Evolutionary conservation across 2,888 invertebrate species (phyloP).

Genomic region (Megastigmus dorsalis): DNA sequence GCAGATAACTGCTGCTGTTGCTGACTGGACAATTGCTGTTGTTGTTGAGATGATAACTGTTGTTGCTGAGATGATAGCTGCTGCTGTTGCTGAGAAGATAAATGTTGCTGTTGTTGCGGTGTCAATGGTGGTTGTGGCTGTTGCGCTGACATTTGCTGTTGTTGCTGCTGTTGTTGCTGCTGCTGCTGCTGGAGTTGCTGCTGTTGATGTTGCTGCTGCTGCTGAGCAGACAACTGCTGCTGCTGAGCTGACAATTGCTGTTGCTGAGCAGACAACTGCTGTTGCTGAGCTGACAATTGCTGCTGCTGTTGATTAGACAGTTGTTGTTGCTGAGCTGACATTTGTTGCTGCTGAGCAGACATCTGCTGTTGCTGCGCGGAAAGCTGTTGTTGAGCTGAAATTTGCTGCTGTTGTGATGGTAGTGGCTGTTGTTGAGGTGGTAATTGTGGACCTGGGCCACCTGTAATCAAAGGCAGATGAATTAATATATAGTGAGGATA

Average conservation of each 20-base stretch:
- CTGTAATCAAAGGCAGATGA: too few species aligned
- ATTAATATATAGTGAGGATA: too few species aligned
- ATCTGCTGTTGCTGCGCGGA: slow-evolving; percentile 34
- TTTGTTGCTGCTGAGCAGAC: slow-evolving; percentile 1
- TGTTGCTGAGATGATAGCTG: slow-evolving; percentile 52
- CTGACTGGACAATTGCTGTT: not conserved
- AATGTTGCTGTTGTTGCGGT: not conserved
- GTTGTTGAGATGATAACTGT: not conserved
- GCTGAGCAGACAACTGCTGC: slow-evolving; percentile 16
- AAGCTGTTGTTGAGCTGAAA: slow-evolving; percentile 17
- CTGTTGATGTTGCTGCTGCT: not conserved
- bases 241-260: slow-evolving; percentile 48
- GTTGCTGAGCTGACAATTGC: slow-evolving; percentile 46
- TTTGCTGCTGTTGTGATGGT: slow-evolving; percentile 53
- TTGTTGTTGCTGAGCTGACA: slow-evolving; percentile 23
- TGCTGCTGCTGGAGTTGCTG: not conserved
- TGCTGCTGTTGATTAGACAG: slow-evolving; percentile 40
- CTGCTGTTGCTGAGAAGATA: slow-evolving; percentile 35
- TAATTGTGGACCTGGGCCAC: slow-evolving; percentile 24
- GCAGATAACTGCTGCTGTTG: not conserved
- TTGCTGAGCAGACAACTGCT: slow-evolving; percentile 15
- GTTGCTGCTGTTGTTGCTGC: not conserved
- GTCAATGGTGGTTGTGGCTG: not conserved
- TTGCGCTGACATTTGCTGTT: not conserved
- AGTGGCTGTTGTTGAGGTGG: slow-evolving; percentile 57